phyloP scores from a whole-genome alignment of 2,797 vertebrate genomes.

The Myiotriccus ornatus region DNA sequence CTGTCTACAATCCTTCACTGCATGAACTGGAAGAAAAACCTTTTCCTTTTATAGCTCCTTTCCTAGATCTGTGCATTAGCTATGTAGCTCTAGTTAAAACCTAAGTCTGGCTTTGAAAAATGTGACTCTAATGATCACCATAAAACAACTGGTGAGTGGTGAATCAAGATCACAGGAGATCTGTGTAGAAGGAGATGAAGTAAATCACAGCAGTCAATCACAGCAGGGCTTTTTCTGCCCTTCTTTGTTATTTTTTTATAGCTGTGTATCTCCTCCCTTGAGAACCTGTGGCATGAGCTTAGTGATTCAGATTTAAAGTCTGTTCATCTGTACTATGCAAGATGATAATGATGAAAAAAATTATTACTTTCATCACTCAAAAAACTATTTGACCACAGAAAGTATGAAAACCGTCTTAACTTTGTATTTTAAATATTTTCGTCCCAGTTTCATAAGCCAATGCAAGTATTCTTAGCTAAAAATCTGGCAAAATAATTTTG shows the following conservation, averaged over 20 bases:
- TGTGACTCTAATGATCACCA: background rate
- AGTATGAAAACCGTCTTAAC: background rate
- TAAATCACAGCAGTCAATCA: background rate
- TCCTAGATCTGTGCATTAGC: background rate
- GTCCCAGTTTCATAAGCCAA: background rate
- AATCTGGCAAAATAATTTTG: background rate
- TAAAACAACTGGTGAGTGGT: background rate
- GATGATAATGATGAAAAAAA: background rate
- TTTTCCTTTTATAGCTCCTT: background rate
- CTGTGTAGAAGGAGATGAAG: background rate
- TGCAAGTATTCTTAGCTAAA: background rate
- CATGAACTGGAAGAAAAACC: background rate
- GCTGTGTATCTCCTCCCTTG: background rate
- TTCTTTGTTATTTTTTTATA: rapidly evolving
- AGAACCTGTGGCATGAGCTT: background rate
- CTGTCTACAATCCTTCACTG: background rate
- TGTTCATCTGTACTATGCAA: background rate
- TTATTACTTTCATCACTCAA: background rate
- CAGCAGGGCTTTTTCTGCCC: background rate
- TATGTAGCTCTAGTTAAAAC: background rate
- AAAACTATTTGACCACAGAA: background rate
- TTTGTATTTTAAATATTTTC: background rate
- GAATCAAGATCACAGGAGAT: background rate
- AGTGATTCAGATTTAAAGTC: background rate
- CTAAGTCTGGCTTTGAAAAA: background rate